Evolutionary conservation across 2,113 vertebrate genomes (phyloP).

Genomic region (Gnathonemus echidnorhynchus): DNA sequence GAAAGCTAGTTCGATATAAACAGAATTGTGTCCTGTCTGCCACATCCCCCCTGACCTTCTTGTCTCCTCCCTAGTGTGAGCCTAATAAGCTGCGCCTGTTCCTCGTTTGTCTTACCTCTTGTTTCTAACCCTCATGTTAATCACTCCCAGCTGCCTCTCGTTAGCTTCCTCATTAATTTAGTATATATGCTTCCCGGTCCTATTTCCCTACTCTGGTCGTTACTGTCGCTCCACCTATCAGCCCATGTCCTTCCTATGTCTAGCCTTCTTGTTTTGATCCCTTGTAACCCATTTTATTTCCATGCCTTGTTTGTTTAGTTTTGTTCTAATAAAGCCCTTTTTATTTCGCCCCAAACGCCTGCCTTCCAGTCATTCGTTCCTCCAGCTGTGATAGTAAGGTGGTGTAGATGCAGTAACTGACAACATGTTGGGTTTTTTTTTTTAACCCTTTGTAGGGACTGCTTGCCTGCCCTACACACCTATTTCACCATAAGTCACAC

Average conservation of each 20-base stretch:
- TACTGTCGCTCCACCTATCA: neutral
- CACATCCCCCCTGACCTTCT: neutral
- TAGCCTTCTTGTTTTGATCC: neutral
- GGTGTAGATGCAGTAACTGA: neutral
- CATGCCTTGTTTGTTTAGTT: neutral
- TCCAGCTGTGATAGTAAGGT: neutral
- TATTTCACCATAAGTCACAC: neutral
- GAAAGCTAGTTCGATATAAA: neutral
- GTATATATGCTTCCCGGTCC: neutral
- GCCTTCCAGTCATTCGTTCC: neutral
- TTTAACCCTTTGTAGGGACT: neutral
- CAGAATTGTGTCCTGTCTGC: neutral
- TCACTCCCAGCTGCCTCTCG: neutral
- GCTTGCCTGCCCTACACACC: neutral
- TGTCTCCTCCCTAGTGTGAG: neutral
- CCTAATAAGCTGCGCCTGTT: no score
- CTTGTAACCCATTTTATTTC: neutral
- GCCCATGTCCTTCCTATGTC: neutral
- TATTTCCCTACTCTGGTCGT: neutral
- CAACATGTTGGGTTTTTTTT: neutral
- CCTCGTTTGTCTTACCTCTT: neutral
- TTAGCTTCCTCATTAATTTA: neutral
- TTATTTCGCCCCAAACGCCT: neutral
- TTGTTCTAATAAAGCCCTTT: neutral
- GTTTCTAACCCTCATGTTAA: neutral